These are phyloP conservation scores for Diorhabda elongata DNA, from an alignment of 1,140 invertebrate species.

Conservation along the genomic window DNA sequence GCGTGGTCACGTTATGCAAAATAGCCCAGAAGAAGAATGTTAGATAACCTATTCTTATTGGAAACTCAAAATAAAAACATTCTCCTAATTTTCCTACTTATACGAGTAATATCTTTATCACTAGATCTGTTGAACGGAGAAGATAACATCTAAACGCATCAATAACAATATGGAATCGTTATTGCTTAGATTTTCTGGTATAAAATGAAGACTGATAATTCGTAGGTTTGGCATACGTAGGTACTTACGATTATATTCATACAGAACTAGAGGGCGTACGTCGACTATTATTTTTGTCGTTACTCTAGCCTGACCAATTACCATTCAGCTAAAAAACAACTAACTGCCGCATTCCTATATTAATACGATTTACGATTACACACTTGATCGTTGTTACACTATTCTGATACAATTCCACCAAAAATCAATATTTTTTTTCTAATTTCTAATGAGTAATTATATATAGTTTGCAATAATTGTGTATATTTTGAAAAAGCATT, in stretches of 20 bases:
- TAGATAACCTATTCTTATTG: background rate
- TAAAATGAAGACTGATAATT: background rate
- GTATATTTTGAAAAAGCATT: too few species aligned
- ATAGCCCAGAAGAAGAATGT: background rate
- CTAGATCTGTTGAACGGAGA: too few species aligned
- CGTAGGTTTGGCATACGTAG: background rate
- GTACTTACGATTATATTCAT: background rate
- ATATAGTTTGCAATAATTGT: too few species aligned
- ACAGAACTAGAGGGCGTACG: background rate
- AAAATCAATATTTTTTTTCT: background rate
- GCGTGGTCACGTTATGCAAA: constrained; percentile 17
- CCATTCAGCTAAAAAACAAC: background rate
- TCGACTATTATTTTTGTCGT: background rate
- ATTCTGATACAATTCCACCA: background rate
- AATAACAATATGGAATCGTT: too few species aligned
- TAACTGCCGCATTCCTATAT: background rate
- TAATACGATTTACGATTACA: background rate
- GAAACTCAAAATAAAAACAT: too few species aligned
- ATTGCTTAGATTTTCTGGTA: too few species aligned
- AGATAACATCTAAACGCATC: too few species aligned
- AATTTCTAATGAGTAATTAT: too few species aligned
- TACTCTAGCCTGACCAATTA: background rate
- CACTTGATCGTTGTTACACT: background rate
- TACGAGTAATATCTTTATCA: too few species aligned
- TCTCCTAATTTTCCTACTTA: too few species aligned